Percentiles rank a stretch among this genome's conserved stretches.
phyloP scores from a whole-genome alignment of 1,140 invertebrate species.

The Aphidius gifuensis region DNA sequence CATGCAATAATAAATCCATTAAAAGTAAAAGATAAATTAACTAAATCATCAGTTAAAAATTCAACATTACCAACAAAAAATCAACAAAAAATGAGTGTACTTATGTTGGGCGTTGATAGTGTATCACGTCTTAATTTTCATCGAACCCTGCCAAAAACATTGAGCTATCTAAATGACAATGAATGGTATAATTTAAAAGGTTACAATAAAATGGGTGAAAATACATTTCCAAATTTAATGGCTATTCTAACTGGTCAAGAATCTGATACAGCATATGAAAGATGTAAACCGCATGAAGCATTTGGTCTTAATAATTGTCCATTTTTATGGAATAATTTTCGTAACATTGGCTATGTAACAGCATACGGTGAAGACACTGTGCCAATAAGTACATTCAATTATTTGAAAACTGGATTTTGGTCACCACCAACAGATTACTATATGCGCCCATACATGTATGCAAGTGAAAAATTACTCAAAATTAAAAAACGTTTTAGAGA shows the following conservation, averaged over 20 bases:
- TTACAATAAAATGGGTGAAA: slow-evolving; percentile 72
- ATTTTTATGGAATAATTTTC: slow-evolving; percentile 77
- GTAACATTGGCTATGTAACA: slow-evolving; percentile 70
- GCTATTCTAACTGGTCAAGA: slow-evolving; percentile 68
- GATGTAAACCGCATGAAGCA: slow-evolving; percentile 54
- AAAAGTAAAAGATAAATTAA: slow-evolving; percentile 42
- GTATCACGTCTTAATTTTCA: slow-evolving; percentile 76
- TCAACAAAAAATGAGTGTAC: slow-evolving; percentile 58
- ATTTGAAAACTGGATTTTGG: slow-evolving; percentile 73
- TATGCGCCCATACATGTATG: slow-evolving; percentile 69
- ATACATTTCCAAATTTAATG: slow-evolving; percentile 81
- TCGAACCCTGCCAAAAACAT: slow-evolving; percentile 73
- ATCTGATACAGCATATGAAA: slow-evolving; percentile 47
- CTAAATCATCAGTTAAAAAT: slow-evolving; percentile 14
- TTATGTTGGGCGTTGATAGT: slow-evolving; percentile 78
- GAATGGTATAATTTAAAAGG: slow-evolving; percentile 60
- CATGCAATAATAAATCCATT: slow-evolving; percentile 48
- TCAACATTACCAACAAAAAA: slow-evolving; percentile 18
- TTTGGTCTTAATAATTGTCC: slow-evolving; percentile 63
- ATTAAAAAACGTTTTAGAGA: slow-evolving; percentile 58
- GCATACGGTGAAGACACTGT: slow-evolving; percentile 76
- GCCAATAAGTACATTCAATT: slow-evolving; percentile 77
- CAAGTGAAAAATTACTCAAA: slow-evolving; percentile 61
- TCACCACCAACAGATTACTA: slow-evolving; percentile 81
- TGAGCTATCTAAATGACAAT: slow-evolving; percentile 61